Evolutionary conservation across 2,888 invertebrate species (phyloP).

Genomic region (Stenotaenia linearis): DNA sequence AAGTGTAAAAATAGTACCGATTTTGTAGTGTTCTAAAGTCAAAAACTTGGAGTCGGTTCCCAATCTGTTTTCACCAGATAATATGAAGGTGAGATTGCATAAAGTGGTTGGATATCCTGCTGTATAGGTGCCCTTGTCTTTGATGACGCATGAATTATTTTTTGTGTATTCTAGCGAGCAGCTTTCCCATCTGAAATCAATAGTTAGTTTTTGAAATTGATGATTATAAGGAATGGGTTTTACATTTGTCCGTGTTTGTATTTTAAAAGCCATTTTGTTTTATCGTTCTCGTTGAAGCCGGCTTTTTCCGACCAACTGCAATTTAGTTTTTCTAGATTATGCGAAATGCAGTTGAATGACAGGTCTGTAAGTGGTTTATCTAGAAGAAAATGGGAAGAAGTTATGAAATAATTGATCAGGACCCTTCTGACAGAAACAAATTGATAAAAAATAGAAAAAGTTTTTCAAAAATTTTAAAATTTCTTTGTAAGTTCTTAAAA

Average conservation of each 20-base stretch:
- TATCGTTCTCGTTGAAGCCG: background rate
- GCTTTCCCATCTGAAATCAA: background rate
- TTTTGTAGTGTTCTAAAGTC: background rate
- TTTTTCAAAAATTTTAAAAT: too few species aligned
- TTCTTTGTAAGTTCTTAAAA: too few species aligned
- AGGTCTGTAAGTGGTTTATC: background rate
- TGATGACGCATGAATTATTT: too few species aligned
- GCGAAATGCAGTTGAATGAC: background rate
- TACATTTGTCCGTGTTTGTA: background rate
- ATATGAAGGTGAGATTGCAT: background rate
- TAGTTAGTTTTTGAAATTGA: background rate
- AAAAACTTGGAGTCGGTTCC: background rate
- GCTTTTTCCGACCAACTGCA: background rate
- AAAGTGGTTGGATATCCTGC: background rate
- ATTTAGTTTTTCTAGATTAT: background rate
- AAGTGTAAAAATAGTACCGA: background rate
- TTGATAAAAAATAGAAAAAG: too few species aligned
- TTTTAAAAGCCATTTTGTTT: background rate
- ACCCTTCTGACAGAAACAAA: too few species aligned
- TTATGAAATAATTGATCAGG: too few species aligned
- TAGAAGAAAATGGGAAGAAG: too few species aligned
- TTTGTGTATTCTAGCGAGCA: too few species aligned
- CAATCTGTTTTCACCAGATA: background rate
- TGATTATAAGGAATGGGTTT: background rate
- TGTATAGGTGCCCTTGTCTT: too few species aligned